phyloP scores from a whole-genome alignment of 2,888 invertebrate species.

The Reticulitermes lucifugus region DNA sequence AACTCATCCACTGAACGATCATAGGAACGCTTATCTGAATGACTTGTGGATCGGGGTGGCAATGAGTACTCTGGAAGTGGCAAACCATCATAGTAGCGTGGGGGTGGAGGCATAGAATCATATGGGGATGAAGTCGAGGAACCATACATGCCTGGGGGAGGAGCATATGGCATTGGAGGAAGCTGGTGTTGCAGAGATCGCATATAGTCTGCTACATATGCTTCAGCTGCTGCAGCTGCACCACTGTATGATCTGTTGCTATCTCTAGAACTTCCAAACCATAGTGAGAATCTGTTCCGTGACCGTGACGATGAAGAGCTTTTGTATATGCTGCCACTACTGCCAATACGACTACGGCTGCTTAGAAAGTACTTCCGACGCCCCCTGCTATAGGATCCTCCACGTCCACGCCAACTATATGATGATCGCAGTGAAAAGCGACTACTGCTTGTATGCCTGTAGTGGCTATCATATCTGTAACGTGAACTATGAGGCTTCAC shows the following conservation, averaged over 20 bases:
- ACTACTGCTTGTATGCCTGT: constrained; percentile 60
- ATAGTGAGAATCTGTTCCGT: constrained; percentile 72
- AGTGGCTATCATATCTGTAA: constrained; percentile 51
- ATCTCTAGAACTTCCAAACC: constrained; percentile 69
- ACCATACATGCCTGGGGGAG: constrained; percentile 71
- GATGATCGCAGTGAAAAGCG: constrained; percentile 41
- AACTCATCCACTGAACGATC: constrained; percentile 92
- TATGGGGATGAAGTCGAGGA: constrained; percentile 66
- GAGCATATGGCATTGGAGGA: constrained; percentile 87
- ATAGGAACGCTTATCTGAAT: constrained; percentile 82
- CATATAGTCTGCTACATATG: constrained; percentile 91
- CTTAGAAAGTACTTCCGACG: constrained; percentile 75
- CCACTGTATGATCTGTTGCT: constrained; percentile 65
- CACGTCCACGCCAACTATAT: constrained; percentile 63
- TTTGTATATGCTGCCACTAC: constrained; percentile 66
- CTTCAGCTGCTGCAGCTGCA: constrained; percentile 81
- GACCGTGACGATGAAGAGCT: constrained; percentile 72
- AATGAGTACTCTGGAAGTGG: constrained; percentile 81
- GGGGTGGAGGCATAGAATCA: constrained; percentile 77
- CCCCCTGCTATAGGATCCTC: constrained; percentile 66
- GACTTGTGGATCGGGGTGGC: constrained; percentile 67
- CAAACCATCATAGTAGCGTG: constrained; percentile 84
- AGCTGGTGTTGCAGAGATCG: constrained; percentile 87
- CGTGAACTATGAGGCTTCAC: constrained; percentile 61
- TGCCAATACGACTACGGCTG: constrained; percentile 72